Base-by-base conservation (phyloP, 2,888 invertebrate genomes). In the Noctua janthina region DNA sequence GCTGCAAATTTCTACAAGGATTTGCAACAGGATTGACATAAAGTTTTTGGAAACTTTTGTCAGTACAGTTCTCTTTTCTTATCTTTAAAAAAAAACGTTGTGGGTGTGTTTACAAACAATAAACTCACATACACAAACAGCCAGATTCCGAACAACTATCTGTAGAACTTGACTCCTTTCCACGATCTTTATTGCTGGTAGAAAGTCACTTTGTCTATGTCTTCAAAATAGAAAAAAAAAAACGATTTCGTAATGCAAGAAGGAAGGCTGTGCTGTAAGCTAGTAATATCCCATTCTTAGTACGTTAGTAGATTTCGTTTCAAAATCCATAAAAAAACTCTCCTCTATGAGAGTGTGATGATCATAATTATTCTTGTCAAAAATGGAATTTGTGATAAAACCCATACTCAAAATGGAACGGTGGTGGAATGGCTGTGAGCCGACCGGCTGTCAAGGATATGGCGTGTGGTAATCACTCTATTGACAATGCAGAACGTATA, bases 401-500 rank as follows among this genome's bases (percentile, higher is more conserved):
- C 67, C 35, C 17, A 59, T 69, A 85, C 56, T 71, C 67, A 39
- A 66, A 85, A 46, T 66, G 49, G 68, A 78, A 86, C 67, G 62
- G 35, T 75, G 43, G 74, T 76, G 74, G 76, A 76, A 76, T 89
- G 88, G 81, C 87, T 83, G 85, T 87, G 86, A 86, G 86, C 73
- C 83, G 91, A 82, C 91, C 90, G 87, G 87, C 91, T 90, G 89
- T 88, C 90, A 92, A 92, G 93, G 92, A 93, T 92, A 92, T 86
- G 84, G 88, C 91, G 92, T 92, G 93, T 91, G 90, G 94, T 94
- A 95, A 95, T 94, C 93, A 94, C 94, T 95, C 92, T 93, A 94
- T 95, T 95, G 94, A 94, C 94, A 94, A 94, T 94, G 93, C 93
- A 92, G 90, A 93, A 92, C 92, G 90, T 92, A 93, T 92, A 91